Base-by-base conservation (phyloP, 2,113 vertebrate genomes). In the Corynorhinus townsendii region DNA sequence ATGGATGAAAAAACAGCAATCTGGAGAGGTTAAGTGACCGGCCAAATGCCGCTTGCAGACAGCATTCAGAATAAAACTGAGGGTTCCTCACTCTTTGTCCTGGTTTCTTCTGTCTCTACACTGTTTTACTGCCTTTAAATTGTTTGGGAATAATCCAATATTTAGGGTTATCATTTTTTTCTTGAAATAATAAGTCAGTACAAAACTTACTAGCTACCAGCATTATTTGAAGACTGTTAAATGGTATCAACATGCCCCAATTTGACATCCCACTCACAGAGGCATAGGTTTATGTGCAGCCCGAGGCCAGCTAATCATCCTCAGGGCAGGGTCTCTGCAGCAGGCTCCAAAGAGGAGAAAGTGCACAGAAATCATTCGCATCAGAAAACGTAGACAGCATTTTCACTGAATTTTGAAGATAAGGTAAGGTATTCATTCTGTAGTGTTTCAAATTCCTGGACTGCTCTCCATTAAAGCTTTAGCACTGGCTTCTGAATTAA, bases 121-220 rank as follows among this genome's bases (percentile, higher is more conserved):
- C 8, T 72, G 30, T 54, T 94, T 86, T 71, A 73, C 47, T 72
- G 38, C 45, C 49, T 86, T 93, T 92, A 85, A 72, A 52, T 82
- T 86, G 35, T 5, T n/a, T 91, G 59, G 52, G 49, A 79, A 73
- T 45, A 43, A 91, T 86, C 8, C 19, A 76, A 7, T 43, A 45
- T 14, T 90, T 96, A 79, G 71, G 26, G 47, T 91, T 62, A 52
- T 76, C 3, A 16, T 76, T 77, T 81, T 88, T 88, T 79, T 12
- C 17, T 88, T 82, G 56, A 95, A 95, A 93, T 80, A 88, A 86
- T 38, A 17, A 94, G 80, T 71, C 35, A 43, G 15, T 59, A 17
- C 40, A 64, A 94, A 35, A 52, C 1, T 91, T 85, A 35, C 1
- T 91, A 49, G 24, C 30, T 80, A 82, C 7, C 6, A 69, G 47